Conservation (phyloP, 2,113 vertebrate species). For the Tiliqua scincoides region DNA sequence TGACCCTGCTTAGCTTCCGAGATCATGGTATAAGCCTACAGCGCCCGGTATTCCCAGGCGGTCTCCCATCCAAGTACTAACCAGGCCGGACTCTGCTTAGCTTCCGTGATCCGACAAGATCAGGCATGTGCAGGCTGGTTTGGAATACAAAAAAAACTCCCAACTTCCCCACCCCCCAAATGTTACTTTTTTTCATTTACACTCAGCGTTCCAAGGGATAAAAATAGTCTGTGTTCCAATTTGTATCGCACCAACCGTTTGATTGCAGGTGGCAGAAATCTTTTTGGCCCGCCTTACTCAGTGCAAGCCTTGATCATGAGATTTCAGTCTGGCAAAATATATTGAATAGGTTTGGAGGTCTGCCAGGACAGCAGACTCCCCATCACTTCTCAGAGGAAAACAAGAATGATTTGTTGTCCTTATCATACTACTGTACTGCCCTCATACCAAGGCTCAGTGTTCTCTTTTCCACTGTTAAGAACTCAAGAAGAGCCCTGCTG, state of each 20-base stretch:
- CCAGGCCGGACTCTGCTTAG: too few species aligned
- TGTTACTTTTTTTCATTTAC: background rate
- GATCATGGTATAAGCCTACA: too few species aligned
- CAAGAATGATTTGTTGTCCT: background rate
- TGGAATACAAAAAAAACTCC: background rate
- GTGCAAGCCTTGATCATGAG: background rate
- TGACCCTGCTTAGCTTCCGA: too few species aligned
- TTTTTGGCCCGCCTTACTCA: background rate
- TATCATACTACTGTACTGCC: too few species aligned
- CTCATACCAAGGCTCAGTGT: too few species aligned
- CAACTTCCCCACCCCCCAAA: background rate
- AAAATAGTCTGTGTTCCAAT: background rate
- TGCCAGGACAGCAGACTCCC: background rate
- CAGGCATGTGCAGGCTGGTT: too few species aligned
- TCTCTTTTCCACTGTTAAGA: too few species aligned
- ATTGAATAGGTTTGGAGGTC: background rate
- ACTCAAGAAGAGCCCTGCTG: too few species aligned
- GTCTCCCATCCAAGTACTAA: too few species aligned
- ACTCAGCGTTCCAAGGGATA: background rate
- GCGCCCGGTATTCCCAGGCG: too few species aligned
- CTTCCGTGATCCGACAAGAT: too few species aligned
- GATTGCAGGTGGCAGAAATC: fast-evolving
- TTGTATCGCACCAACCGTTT: background rate
- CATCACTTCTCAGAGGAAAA: background rate
- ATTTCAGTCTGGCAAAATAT: background rate